phyloP scores from a whole-genome alignment of 1,140 invertebrate species.

The Chionoecetes opilio region DNA sequence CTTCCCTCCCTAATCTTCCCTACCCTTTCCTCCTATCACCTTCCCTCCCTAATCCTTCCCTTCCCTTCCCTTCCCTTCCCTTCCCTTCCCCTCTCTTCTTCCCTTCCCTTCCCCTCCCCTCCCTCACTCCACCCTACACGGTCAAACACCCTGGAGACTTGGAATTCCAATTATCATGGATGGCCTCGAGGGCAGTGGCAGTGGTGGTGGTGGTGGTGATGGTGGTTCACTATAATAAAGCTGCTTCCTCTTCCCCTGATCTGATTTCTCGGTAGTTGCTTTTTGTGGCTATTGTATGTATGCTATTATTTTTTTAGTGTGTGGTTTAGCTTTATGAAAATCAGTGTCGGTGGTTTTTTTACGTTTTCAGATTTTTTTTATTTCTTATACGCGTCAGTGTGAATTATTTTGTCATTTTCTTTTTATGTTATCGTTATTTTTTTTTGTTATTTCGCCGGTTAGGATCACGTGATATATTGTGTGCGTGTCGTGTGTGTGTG shows the following conservation, averaged over 20 bases:
- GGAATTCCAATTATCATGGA: constrained; percentile 9
- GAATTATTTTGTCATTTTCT: no score
- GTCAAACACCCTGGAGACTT: not conserved
- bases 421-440: no score
- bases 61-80: not conserved
- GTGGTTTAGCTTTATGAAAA: no score
- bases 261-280: not conserved
- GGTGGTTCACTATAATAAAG: not conserved
- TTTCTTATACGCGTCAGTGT: no score
- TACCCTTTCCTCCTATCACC: not conserved
- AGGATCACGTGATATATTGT: not conserved
- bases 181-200: not conserved
- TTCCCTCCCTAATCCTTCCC: not conserved
- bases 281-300: not conserved
- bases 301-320: not conserved
- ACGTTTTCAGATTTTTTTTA: no score
- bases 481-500: constrained; percentile 25
- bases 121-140: not conserved
- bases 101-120: no score
- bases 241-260: not conserved
- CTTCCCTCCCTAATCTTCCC: not conserved
- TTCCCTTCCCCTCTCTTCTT: not conserved
- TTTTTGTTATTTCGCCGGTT: no score
- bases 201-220: not conserved
- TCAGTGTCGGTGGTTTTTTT: no score